Conservation (phyloP, 2,113 vertebrate species). For the Hemibagrus wyckioides region DNA sequence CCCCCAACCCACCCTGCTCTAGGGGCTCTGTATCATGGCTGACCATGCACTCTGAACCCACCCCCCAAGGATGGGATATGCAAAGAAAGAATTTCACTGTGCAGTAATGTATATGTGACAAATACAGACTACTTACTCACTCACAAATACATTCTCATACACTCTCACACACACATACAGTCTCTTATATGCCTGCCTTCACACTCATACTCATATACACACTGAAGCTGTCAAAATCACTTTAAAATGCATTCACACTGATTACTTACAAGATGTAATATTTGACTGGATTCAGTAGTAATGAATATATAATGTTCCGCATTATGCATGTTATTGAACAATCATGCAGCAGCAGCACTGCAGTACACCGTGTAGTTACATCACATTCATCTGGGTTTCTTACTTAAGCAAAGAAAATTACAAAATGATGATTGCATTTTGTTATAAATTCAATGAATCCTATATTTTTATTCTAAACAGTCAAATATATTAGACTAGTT, state of each 20-base stretch:
- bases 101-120: too few species aligned
- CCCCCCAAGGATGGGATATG: too few species aligned
- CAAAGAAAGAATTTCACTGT: too few species aligned
- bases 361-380: background rate
- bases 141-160: background rate
- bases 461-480: background rate
- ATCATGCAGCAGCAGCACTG: too few species aligned
- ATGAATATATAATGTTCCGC: background rate
- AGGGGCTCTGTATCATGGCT: too few species aligned
- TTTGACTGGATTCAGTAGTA: background rate
- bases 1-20: too few species aligned
- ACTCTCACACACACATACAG: background rate
- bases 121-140: background rate
- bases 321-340: background rate
- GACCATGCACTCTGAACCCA: too few species aligned
- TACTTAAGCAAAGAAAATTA: background rate
- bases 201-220: background rate
- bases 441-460: background rate
- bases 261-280: background rate
- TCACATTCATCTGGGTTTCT: background rate
- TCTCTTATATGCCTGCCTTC: too few species aligned
- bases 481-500: background rate
- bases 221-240: background rate
- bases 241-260: background rate
- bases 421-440: background rate